Percentiles rank a stretch among this genome's conserved stretches.
Conservation (phyloP, 2,888 invertebrate species). For the Helleia helle region DNA sequence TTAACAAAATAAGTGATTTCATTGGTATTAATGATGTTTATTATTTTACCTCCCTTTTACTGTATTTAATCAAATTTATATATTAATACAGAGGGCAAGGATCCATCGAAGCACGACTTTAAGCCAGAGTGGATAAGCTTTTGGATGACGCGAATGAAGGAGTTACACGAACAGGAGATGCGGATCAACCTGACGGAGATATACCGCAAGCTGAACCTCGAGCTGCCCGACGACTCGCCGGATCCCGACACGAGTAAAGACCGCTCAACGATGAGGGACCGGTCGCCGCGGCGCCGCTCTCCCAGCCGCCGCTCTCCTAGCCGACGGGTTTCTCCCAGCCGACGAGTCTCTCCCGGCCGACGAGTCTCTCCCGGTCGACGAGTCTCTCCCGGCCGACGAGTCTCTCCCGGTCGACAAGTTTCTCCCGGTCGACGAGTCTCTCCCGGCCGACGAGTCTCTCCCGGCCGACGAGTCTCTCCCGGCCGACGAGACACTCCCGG, state of each 20-base stretch:
- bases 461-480: neutral
- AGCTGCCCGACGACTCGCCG: conserved; percentile 32
- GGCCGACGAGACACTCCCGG: neutral
- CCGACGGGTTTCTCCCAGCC: conserved; percentile 18
- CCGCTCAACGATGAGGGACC: conserved; percentile 11
- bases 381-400: conserved; percentile 15
- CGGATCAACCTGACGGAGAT: conserved; percentile 79
- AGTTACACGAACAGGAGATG: conserved; percentile 81
- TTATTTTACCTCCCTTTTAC: no score
- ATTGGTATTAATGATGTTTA: no score
- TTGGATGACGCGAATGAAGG: conserved; percentile 88
- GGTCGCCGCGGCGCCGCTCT: conserved; percentile 37
- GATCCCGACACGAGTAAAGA: conserved; percentile 40
- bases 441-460: neutral
- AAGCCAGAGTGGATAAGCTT: conserved; percentile 91
- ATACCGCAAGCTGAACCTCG: conserved; percentile 73
- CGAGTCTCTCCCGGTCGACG: conserved; percentile 20
- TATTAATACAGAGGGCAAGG: conserved; percentile 72
- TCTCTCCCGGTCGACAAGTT: neutral
- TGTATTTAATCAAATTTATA: no score
- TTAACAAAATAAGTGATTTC: no score
- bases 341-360: conserved; percentile 16
- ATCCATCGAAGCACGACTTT: conserved; percentile 86
- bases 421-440: neutral
- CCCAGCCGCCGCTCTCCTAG: conserved; percentile 48